Conservation (phyloP, 2,888 invertebrate species). For the Malthinus flaveolus region DNA sequence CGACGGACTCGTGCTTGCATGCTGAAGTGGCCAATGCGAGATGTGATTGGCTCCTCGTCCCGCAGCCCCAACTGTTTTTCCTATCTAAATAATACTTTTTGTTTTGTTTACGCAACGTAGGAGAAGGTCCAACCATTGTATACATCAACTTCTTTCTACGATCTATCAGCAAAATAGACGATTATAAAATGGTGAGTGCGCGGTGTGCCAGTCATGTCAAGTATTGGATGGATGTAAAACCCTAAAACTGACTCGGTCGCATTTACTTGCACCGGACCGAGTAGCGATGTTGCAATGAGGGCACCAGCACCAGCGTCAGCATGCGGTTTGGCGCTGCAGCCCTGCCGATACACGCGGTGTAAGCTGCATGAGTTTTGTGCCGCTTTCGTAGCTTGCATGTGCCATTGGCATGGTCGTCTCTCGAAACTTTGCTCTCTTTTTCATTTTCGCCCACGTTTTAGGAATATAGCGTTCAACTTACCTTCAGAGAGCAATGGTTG, state of each 20-base stretch:
- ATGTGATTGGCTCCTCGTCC: slow-evolving; percentile 53
- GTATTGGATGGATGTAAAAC: slow-evolving; percentile 47
- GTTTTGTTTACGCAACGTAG: slow-evolving; percentile 61
- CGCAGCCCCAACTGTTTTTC: slow-evolving; percentile 40
- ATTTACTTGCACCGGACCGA: slow-evolving; percentile 49
- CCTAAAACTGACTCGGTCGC: slow-evolving; percentile 44
- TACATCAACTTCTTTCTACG: slow-evolving; percentile 94
- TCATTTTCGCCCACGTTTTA: slow-evolving; percentile 58
- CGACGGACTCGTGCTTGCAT: slow-evolving; percentile 44
- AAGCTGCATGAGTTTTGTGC: slow-evolving; percentile 32
- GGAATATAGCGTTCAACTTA: slow-evolving; percentile 98
- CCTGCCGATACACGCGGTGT: slow-evolving; percentile 40
- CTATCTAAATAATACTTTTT: slow-evolving; percentile 39
- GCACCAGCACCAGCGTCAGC: slow-evolving; percentile 55
- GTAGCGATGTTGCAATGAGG: slow-evolving; percentile 52
- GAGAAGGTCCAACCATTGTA: slow-evolving; percentile 85
- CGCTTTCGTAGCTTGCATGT: slow-evolving; percentile 32
- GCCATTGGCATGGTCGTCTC: slow-evolving; percentile 29
- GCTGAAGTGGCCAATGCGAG: slow-evolving; percentile 50
- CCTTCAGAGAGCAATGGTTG: slow-evolving; percentile 96
- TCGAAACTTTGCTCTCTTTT: slow-evolving; percentile 17
- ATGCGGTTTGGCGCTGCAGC: slow-evolving; percentile 49
- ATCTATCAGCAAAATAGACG: slow-evolving; percentile 98
- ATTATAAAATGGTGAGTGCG: slow-evolving; percentile 97
- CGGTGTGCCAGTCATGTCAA: slow-evolving; percentile 55